A percentile compares a stretch with the other conserved stretches of the same genome.
These are phyloP conservation scores for Cyrtonyx montezumae DNA, from an alignment of 2,113 vertebrate genomes.

Conservation along the genomic window DNA sequence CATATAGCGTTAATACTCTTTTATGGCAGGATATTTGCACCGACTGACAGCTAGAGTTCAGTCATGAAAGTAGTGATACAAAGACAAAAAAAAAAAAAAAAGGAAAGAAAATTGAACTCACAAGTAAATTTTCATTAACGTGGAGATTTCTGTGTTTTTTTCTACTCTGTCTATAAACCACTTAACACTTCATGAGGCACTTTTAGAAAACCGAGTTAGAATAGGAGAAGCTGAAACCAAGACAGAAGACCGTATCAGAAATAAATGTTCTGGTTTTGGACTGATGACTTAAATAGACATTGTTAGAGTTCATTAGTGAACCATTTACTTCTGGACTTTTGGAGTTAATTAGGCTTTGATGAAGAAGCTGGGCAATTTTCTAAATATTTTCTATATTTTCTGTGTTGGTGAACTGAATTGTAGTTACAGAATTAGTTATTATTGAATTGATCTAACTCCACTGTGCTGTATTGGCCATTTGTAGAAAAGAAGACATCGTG, in stretches of 20 bases:
- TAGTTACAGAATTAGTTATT: not conserved
- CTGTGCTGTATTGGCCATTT: not conserved
- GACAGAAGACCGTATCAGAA: not conserved
- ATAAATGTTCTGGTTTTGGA: not conserved
- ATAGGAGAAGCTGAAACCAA: not conserved
- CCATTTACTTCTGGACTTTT: not conserved
- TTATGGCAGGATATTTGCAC: not conserved
- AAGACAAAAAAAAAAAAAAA: not conserved
- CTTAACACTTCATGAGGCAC: not conserved
- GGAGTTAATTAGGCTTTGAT: not conserved
- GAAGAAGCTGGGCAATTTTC: not conserved
- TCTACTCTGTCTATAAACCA: not conserved
- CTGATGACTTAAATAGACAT: not conserved
- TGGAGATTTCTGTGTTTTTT: not conserved
- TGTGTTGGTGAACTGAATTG: not conserved
- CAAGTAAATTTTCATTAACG: not conserved
- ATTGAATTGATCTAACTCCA: not conserved
- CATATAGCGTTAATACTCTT: not conserved
- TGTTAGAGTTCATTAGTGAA: not conserved
- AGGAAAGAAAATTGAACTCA: not conserved
- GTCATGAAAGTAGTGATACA: not conserved
- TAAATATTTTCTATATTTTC: not conserved
- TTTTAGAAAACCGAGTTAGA: not conserved
- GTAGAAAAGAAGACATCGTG: not conserved
- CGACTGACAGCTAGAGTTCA: not conserved